Conservation (phyloP, 2,888 invertebrate genomes). For the Oligia latruncula region DNA sequence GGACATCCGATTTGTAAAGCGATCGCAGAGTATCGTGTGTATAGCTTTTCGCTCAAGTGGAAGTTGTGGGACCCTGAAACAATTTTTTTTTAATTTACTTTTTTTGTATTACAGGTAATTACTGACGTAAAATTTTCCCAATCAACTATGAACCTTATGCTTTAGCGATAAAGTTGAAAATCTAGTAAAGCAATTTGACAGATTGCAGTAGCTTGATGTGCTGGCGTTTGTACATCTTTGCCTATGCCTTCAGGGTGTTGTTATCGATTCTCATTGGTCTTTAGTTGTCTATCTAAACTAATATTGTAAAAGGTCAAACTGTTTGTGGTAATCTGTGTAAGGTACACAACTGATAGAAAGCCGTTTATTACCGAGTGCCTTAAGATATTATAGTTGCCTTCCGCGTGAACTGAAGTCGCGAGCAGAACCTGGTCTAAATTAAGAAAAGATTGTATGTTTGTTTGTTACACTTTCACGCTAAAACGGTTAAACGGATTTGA, state of each 20-base stretch:
- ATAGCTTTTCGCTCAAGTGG: constrained; percentile 94
- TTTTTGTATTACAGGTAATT: background rate
- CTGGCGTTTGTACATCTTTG: too few relatives aligned
- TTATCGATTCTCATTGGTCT: background rate
- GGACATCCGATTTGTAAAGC: constrained; percentile 94
- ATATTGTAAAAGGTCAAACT: background rate
- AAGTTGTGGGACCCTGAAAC: constrained; percentile 91
- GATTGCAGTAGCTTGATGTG: too few relatives aligned
- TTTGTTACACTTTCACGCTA: background rate
- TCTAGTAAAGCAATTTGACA: too few relatives aligned
- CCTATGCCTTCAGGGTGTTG: too few relatives aligned
- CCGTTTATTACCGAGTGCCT: background rate
- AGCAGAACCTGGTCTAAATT: background rate
- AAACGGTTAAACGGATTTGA: background rate
- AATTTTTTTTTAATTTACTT: background rate
- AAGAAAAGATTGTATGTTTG: background rate
- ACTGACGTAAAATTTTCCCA: too few relatives aligned
- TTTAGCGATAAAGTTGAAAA: too few relatives aligned
- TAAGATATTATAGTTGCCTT: background rate
- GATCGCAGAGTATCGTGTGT: constrained; percentile 94
- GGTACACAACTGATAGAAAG: background rate
- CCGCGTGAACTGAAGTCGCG: background rate
- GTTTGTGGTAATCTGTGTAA: background rate
- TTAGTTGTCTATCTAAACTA: constrained; percentile 4
- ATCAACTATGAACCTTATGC: too few relatives aligned